phyloP scores from a whole-genome alignment of 2,888 invertebrate species.

The Eubasilissa splendida region DNA sequence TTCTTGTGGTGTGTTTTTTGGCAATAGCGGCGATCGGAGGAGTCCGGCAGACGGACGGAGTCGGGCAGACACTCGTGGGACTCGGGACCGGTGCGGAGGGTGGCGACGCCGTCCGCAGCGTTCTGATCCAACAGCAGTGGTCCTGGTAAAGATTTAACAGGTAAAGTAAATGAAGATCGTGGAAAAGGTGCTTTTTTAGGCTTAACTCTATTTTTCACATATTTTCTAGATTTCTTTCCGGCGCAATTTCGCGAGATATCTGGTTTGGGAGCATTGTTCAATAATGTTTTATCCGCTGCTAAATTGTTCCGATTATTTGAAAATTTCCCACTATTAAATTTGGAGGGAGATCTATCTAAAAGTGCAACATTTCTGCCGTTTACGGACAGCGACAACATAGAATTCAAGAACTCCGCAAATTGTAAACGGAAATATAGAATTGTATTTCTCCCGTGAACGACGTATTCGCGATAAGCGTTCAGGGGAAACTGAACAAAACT shows the following conservation, averaged over 20 bases:
- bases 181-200: slow-evolving; percentile 30
- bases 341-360: slow-evolving; percentile 40
- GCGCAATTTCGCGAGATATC: neutral
- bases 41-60: slow-evolving; percentile 4
- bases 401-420: neutral
- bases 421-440: neutral
- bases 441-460: slow-evolving; percentile 35
- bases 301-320: slow-evolving; percentile 1
- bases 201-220: slow-evolving; percentile 26
- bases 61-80: neutral
- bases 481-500: slow-evolving; percentile 35
- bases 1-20: neutral
- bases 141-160: slow-evolving; percentile 57
- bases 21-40: neutral
- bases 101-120: slow-evolving; percentile 59
- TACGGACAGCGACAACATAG: slow-evolving; percentile 38
- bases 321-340: neutral
- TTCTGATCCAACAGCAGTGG: slow-evolving; percentile 36
- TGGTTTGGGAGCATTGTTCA: neutral
- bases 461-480: slow-evolving; percentile 22
- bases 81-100: neutral
- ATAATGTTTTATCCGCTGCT: slow-evolving; percentile 25
- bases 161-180: slow-evolving; percentile 49
- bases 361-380: slow-evolving; percentile 49
- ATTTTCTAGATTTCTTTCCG: neutral